Conservation (phyloP, 2,113 vertebrate species). For the Nothoprocta pentlandii region DNA sequence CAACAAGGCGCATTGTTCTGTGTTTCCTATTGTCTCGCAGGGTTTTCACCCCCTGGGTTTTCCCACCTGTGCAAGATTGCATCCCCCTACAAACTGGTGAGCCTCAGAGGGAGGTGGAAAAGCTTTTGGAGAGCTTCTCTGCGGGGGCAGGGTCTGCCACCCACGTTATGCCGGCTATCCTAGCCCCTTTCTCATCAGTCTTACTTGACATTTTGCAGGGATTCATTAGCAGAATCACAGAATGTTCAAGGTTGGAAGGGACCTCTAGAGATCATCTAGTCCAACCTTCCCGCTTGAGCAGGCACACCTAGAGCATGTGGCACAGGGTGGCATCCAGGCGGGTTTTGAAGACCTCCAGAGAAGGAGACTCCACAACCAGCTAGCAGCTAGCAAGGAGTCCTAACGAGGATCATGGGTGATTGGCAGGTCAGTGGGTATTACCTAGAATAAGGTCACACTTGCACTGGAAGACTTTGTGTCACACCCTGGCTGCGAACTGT, state of each 20-base stretch:
- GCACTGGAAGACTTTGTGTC: not conserved
- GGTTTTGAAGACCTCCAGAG: no score
- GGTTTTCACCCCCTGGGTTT: not conserved
- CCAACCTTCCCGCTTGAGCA: no score
- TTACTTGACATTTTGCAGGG: not conserved
- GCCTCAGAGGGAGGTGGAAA: not conserved
- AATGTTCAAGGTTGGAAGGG: no score
- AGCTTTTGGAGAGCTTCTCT: not conserved
- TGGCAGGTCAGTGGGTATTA: accelerated
- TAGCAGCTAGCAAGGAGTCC: not conserved
- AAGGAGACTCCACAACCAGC: no score
- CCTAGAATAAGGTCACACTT: not conserved
- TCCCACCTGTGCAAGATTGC: accelerated
- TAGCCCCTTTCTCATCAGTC: not conserved
- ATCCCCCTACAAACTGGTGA: accelerated
- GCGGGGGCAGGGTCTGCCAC: not conserved
- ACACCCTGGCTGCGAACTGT: not conserved
- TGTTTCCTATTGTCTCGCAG: not conserved
- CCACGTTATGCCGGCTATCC: not conserved
- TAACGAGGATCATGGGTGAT: accelerated
- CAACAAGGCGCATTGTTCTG: not conserved
- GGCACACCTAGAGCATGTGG: no score
- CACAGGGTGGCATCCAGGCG: no score
- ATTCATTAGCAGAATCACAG: no score
- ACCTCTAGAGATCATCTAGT: no score